phyloP scores from a whole-genome alignment of 2,113 vertebrate species.

The Syrmaticus mikado region DNA sequence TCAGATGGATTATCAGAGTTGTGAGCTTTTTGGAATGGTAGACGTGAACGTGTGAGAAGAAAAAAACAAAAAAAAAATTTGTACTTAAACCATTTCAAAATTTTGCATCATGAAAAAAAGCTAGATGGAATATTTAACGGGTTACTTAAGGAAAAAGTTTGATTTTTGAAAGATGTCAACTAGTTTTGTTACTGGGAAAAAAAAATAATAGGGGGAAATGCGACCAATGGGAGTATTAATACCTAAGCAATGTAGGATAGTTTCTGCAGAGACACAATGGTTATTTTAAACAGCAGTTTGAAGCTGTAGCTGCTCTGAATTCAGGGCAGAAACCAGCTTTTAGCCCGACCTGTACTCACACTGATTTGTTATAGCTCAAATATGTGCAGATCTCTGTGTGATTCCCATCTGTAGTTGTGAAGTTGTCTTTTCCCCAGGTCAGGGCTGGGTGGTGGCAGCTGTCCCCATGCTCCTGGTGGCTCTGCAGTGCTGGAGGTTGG shows the following conservation, averaged over 20 bases:
- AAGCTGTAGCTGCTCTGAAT: constrained; percentile 44
- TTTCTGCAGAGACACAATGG: neutral
- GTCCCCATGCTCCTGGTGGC: neutral
- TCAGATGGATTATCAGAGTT: constrained; percentile 63
- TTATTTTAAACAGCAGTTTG: constrained; percentile 20
- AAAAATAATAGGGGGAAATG: neutral
- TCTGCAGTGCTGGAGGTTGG: neutral
- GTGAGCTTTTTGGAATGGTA: constrained; percentile 49
- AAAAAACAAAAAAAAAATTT: neutral
- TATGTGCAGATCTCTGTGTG: neutral
- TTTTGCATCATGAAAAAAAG: constrained; percentile 23
- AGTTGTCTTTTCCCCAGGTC: neutral
- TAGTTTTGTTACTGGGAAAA: neutral
- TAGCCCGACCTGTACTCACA: neutral
- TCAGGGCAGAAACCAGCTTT: constrained; percentile 34
- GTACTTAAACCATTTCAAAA: constrained; percentile 17
- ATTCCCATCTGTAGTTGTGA: neutral
- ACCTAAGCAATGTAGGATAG: neutral
- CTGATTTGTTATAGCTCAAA: neutral
- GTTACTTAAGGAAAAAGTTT: constrained; percentile 4
- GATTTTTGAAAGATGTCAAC: neutral
- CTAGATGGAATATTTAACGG: constrained; percentile 40
- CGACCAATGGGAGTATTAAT: neutral
- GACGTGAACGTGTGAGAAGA: constrained; percentile 40
- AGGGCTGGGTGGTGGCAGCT: constrained; percentile 38